A percentile compares a stretch with the other conserved stretches of the same genome.
These are phyloP conservation scores for Guaruba guarouba DNA, from an alignment of 2,113 vertebrate genomes.

Conservation along the genomic window DNA sequence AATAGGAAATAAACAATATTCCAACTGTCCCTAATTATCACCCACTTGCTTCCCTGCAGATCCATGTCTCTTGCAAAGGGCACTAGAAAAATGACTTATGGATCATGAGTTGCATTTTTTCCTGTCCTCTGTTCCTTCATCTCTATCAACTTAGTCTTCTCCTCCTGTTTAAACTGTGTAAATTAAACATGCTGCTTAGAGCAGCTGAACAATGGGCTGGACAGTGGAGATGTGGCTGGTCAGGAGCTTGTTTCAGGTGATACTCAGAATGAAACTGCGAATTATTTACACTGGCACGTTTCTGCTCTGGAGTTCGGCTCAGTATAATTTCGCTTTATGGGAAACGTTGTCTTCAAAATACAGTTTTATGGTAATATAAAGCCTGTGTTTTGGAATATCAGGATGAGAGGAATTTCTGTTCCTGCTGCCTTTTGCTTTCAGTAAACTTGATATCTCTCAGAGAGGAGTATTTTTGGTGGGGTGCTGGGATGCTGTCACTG, in stretches of 20 bases:
- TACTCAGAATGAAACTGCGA: background rate
- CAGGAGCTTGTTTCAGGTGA: background rate
- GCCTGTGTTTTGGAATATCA: background rate
- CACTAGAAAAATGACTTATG: background rate
- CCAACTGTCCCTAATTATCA: slow-evolving; percentile 24
- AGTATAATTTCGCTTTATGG: background rate
- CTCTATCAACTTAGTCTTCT: background rate
- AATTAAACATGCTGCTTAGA: background rate
- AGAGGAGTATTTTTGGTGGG: background rate
- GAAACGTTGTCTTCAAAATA: background rate
- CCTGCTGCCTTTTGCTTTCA: background rate
- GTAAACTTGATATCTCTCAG: background rate
- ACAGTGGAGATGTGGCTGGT: background rate
- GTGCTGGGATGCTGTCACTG: background rate
- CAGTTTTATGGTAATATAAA: background rate
- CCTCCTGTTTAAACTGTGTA: background rate
- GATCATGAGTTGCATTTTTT: background rate
- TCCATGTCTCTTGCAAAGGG: background rate
- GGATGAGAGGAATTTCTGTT: background rate
- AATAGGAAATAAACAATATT: slow-evolving; percentile 24
- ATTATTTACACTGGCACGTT: background rate
- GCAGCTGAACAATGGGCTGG: background rate
- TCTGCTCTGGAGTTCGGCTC: background rate
- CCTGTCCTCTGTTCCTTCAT: background rate
- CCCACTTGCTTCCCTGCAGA: slow-evolving; percentile 1